Evolutionary conservation across 1,140 invertebrate species (phyloP).

Genomic region (Goniozus legneri): DNA sequence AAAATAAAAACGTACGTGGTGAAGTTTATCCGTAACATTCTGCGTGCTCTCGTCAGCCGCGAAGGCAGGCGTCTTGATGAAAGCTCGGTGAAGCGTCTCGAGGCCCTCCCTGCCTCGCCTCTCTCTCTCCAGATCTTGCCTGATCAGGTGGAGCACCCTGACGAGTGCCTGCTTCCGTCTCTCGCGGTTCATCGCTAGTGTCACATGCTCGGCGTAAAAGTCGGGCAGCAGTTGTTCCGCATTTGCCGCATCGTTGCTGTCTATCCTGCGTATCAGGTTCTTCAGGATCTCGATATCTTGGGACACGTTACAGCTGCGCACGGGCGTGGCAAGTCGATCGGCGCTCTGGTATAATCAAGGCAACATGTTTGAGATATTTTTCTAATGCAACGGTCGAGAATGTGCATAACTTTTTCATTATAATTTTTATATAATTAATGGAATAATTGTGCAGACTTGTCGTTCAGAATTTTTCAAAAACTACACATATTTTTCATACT

Average conservation of each 20-base stretch:
- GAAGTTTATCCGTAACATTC: constrained; percentile 86
- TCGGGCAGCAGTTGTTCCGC: constrained; percentile 84
- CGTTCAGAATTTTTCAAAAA: no score
- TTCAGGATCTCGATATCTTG: constrained; percentile 70
- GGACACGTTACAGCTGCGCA: constrained; percentile 67
- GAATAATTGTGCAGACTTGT: no score
- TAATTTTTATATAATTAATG: no score
- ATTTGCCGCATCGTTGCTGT: constrained; percentile 37
- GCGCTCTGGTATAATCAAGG: no score
- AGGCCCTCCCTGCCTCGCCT: constrained; percentile 80
- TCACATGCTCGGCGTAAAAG: constrained; percentile 92
- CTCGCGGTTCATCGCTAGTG: constrained; percentile 88
- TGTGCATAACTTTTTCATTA: no score
- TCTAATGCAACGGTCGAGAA: no score
- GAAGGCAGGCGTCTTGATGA: constrained; percentile 84
- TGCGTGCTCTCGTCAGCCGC: constrained; percentile 87
- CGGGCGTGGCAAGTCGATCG: constrained; percentile 66
- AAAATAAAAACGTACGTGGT: constrained; percentile 68
- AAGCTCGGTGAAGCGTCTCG: constrained; percentile 86
- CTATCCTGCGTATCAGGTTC: constrained; percentile 59
- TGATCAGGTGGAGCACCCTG: constrained; percentile 77
- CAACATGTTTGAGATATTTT: no score
- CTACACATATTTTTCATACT: no score
- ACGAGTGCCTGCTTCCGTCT: constrained; percentile 77
- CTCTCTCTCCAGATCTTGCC: constrained; percentile 82